phyloP scores from a whole-genome alignment of 2,888 invertebrate genomes.

The Allophyes oxyacanthae region DNA sequence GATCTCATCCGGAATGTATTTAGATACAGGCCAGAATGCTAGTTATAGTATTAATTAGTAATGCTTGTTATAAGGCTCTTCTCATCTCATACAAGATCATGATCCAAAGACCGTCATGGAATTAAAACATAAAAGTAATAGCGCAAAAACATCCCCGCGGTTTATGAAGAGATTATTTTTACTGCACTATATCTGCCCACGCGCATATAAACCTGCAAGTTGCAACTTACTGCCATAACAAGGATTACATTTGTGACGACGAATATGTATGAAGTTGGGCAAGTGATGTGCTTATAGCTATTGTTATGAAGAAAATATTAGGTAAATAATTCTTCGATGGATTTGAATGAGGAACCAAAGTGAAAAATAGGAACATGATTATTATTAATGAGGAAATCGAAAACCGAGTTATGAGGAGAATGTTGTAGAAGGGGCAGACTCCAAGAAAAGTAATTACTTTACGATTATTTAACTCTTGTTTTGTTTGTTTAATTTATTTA shows the following conservation, averaged over 20 bases:
- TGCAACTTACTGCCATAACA: conserved; percentile 58
- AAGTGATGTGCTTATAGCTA: conserved; percentile 38
- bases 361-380: too few relatives aligned
- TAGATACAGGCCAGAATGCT: too few relatives aligned
- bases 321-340: neutral
- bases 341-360: too few relatives aligned
- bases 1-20: too few relatives aligned
- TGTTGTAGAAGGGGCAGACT: too few relatives aligned
- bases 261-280: conserved; percentile 38
- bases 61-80: too few relatives aligned
- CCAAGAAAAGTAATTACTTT: too few relatives aligned
- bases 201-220: conserved; percentile 45
- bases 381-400: too few relatives aligned
- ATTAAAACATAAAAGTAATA: conserved; percentile 38
- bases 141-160: conserved; percentile 28
- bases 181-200: conserved; percentile 46
- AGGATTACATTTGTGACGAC: conserved; percentile 47
- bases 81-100: conserved; percentile 16
- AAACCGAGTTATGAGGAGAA: too few relatives aligned
- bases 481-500: too few relatives aligned
- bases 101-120: conserved; percentile 10
- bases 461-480: too few relatives aligned
- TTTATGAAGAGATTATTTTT: conserved; percentile 46
- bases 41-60: too few relatives aligned
- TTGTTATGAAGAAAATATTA: neutral